Evolutionary conservation across 2,113 vertebrate species (phyloP).

Genomic region (Trinectes maculatus): DNA sequence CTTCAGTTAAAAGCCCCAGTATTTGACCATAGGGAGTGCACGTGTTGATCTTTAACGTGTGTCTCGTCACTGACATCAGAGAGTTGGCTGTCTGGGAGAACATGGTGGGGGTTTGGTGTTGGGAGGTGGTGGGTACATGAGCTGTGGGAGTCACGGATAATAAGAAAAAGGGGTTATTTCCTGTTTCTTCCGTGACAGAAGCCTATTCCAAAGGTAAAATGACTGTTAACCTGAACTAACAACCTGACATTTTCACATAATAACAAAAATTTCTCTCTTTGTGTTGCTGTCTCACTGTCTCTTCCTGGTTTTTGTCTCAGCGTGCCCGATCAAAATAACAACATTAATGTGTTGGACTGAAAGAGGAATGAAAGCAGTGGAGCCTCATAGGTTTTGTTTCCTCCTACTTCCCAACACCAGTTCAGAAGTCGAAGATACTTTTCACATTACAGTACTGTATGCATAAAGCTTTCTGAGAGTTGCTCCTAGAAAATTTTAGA

Average conservation of each 20-base stretch:
- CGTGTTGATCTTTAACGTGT: slow-evolving; percentile 54
- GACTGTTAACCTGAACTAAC: slow-evolving; percentile 26
- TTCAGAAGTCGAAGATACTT: too few species aligned
- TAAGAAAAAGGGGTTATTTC: slow-evolving; percentile 23
- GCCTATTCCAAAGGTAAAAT: slow-evolving; percentile 14
- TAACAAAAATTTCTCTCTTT: not conserved
- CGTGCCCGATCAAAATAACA: slow-evolving; percentile 6
- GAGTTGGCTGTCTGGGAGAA: slow-evolving; percentile 23
- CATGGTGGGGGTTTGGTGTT: slow-evolving; percentile 16
- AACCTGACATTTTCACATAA: slow-evolving; percentile 15
- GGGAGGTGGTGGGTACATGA: slow-evolving; percentile 1
- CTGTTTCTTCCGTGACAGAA: slow-evolving; percentile 33
- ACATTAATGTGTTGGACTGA: not conserved
- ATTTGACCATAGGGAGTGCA: slow-evolving; percentile 42
- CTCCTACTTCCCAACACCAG: too few species aligned
- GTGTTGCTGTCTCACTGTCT: not conserved
- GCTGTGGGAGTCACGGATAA: slow-evolving; percentile 6
- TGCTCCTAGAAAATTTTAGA: too few species aligned
- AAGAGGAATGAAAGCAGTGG: slow-evolving; percentile 1
- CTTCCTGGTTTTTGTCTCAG: not conserved
- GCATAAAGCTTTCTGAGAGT: too few species aligned
- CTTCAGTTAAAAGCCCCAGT: slow-evolving; percentile 49
- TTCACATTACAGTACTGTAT: too few species aligned
- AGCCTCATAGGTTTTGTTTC: too few species aligned
- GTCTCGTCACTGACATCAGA: slow-evolving; percentile 36